A percentile compares a stretch with the other conserved stretches of the same genome.
Evolutionary conservation across 2,888 invertebrate genomes (phyloP).

Genomic region (Sepioteuthis lessoniana): DNA sequence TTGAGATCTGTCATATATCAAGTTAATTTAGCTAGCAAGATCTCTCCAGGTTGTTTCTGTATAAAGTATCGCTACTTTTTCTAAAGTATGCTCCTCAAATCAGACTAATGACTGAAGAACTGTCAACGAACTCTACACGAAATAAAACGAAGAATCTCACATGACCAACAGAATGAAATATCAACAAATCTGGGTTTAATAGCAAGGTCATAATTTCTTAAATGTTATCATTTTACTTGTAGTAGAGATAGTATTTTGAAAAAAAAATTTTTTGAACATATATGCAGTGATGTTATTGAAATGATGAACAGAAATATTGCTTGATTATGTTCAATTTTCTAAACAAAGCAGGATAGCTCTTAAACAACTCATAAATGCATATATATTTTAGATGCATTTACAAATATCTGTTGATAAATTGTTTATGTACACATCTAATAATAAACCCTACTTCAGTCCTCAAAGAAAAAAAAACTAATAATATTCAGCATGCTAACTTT

Average conservation of each 20-base stretch:
- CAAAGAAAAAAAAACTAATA: too few relatives aligned
- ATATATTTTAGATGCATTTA: background rate
- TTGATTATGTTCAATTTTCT: background rate
- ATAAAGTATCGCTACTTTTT: background rate
- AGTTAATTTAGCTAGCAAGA: conserved; percentile 4
- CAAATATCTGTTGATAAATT: background rate
- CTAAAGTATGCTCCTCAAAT: background rate
- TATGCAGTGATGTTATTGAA: background rate
- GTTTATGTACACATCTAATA: background rate
- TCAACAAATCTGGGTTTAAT: background rate
- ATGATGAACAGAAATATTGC: background rate
- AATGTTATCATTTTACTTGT: background rate
- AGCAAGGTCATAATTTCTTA: background rate
- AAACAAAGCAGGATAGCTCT: background rate
- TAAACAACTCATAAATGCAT: background rate
- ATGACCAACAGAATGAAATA: background rate
- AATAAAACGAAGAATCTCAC: background rate
- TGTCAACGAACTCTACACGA: background rate
- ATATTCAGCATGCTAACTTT: too few relatives aligned
- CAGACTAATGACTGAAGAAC: background rate
- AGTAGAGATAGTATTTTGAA: too few relatives aligned
- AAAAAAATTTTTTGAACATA: background rate
- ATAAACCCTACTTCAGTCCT: too few relatives aligned
- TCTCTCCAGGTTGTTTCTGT: background rate
- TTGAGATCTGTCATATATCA: conserved; percentile 1